phyloP scores from a whole-genome alignment of 2,888 invertebrate genomes.

The Halocaridina rubra region DNA sequence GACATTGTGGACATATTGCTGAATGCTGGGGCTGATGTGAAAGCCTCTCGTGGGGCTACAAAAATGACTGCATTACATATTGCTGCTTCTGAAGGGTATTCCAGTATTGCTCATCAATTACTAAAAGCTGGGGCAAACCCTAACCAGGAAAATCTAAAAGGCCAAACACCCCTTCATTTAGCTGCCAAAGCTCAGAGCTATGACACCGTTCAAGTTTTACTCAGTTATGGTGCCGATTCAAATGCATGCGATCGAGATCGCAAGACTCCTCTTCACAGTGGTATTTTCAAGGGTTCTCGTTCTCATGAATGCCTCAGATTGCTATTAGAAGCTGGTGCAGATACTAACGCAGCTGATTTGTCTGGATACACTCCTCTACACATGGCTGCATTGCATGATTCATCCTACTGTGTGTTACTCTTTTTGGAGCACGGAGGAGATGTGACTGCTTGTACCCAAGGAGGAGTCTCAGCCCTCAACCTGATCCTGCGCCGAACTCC shows the following conservation, averaged over 20 bases:
- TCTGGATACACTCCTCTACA: constrained; percentile 88
- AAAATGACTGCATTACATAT: constrained; percentile 86
- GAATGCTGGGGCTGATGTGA: constrained; percentile 82
- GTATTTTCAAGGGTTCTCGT: constrained; percentile 81
- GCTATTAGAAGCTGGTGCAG: constrained; percentile 75
- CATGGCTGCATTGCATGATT: constrained; percentile 85
- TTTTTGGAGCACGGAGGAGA: constrained; percentile 84
- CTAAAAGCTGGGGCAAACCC: constrained; percentile 81
- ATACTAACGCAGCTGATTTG: constrained; percentile 84
- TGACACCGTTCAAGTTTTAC: constrained; percentile 80
- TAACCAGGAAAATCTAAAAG: constrained; percentile 79
- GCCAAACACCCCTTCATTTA: constrained; percentile 86
- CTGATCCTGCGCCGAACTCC: constrained; percentile 88
- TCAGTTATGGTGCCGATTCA: constrained; percentile 77
- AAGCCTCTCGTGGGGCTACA: constrained; percentile 56
- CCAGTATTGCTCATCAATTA: constrained; percentile 79
- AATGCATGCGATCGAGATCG: constrained; percentile 80
- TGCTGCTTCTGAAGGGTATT: constrained; percentile 88
- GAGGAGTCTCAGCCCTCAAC: constrained; percentile 82
- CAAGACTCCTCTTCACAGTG: constrained; percentile 82
- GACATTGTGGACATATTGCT: constrained; percentile 80
- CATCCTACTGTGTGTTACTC: constrained; percentile 79
- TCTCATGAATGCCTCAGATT: constrained; percentile 79
- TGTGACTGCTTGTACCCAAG: constrained; percentile 84
- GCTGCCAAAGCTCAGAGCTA: constrained; percentile 84